Evolutionary conservation across 2,888 invertebrate genomes (phyloP), one percentile per base, ranked within the genome.

Genomic region (Drosophila diplacantha): DNA sequence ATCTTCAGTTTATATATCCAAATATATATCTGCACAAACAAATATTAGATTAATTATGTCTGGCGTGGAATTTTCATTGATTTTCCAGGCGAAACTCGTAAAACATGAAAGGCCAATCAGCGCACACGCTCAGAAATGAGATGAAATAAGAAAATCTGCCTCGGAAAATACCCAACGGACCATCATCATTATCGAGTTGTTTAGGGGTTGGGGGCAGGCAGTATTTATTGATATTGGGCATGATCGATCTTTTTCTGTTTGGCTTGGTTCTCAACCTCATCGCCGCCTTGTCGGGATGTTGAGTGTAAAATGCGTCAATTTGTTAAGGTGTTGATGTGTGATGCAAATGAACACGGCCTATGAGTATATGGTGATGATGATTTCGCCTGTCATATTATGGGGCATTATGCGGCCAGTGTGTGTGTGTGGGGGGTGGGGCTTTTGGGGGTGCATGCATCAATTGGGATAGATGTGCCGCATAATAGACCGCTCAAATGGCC

Each of bases 221-320:
- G 72, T 79, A 73, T 84, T 84, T 81, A 74, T 78, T 72, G 68
- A 68, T 77, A 71, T 70, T 78, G 64, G 70, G 73, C 73, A 77
- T 79, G 72, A 84, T 84, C 75, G 74, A 81, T 81, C 75, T 72
- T 35, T 38, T 66, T 49, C 31, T 35, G 24, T 59, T 49, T 34
- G 59, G 57, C 31, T 50, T 26, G 18, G 43, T 51, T 49, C 34
- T 31, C 34, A n/a, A 47, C 37, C 16, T 16, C 47, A 32, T 31
- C 31, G 11, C n/a, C 43, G 20, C 18, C 29, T 43, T 43, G 16
- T 4, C 44, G 44, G 44, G 29, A 44, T 46, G 18, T 31, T 31
- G 53, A 61, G 70, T 73, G 74, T 62, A 67, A 66, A 73, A 69
- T 64, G 69, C 66, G 65, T 64, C 77, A 70, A 79, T 81, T 81